phyloP scores from a whole-genome alignment of 2,888 invertebrate species.

The Xestia sexstrigata region DNA sequence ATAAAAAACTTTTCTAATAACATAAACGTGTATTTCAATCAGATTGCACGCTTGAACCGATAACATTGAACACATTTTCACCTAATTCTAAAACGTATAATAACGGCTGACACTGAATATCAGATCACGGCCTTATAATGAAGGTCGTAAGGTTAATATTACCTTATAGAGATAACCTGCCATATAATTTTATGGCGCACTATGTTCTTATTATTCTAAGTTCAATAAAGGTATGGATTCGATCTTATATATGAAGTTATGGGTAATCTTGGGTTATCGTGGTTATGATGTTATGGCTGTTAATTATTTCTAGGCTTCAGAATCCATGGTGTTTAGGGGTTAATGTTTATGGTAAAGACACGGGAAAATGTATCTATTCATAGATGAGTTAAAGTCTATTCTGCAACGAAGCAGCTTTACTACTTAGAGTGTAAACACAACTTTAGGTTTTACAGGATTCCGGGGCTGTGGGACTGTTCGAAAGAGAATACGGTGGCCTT shows the following conservation, averaged over 20 bases:
- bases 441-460: neutral
- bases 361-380: neutral
- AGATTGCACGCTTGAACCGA: constrained; percentile 49
- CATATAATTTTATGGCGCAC: constrained; percentile 70
- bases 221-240: constrained; percentile 65
- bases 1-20: constrained; percentile 49
- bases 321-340: neutral
- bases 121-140: constrained; percentile 61
- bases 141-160: constrained; percentile 63
- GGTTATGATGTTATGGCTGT: constrained; percentile 25
- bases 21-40: constrained; percentile 55
- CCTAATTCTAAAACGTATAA: constrained; percentile 54
- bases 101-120: constrained; percentile 43
- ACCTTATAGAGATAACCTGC: constrained; percentile 50
- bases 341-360: neutral
- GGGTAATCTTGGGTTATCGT: constrained; percentile 46
- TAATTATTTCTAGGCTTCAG: constrained; percentile 15
- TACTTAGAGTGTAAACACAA: neutral
- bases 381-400: neutral
- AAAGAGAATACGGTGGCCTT: no score
- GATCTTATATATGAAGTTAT: constrained; percentile 52
- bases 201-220: constrained; percentile 69
- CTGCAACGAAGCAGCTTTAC: neutral
- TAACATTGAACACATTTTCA: constrained; percentile 53
- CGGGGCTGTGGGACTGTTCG: no score